phyloP scores from a whole-genome alignment of 2,113 vertebrate species.

The Todiramphus chloris region DNA sequence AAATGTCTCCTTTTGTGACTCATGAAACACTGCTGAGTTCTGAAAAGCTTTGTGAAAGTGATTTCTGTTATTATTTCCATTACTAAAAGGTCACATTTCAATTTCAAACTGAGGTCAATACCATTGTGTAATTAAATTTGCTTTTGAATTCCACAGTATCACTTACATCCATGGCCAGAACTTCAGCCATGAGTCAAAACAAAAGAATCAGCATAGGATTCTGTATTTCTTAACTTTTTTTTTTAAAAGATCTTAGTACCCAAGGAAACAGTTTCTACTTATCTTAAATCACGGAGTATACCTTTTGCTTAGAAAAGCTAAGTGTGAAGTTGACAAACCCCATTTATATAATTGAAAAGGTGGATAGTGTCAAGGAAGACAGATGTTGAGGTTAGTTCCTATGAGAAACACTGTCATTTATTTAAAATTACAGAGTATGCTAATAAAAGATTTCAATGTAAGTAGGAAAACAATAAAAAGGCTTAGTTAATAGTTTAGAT shows the following conservation, averaged over 20 bases:
- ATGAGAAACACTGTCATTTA: not conserved
- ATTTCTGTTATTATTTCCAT: not conserved
- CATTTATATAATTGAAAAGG: not conserved
- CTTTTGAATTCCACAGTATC: not conserved
- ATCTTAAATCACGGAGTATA: not conserved
- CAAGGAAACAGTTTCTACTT: not conserved
- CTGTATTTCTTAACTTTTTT: not conserved
- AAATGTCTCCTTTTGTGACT: not conserved
- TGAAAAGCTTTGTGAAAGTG: not conserved
- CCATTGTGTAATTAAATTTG: not conserved
- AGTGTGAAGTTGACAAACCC: not conserved
- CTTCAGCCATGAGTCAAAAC: not conserved
- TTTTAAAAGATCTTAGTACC: not conserved
- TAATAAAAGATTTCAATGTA: not conserved
- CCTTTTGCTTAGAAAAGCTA: not conserved
- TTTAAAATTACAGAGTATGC: not conserved
- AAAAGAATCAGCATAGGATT: not conserved
- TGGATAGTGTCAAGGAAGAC: not conserved
- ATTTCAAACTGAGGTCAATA: not conserved
- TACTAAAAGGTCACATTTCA: not conserved
- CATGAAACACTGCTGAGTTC: not conserved
- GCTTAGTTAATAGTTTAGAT: not conserved
- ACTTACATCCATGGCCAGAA: not conserved
- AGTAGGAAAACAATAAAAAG: not conserved
- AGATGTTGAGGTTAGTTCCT: not conserved